Conservation (phyloP, 2,113 vertebrate genomes). For the Trematomus loennbergii region DNA sequence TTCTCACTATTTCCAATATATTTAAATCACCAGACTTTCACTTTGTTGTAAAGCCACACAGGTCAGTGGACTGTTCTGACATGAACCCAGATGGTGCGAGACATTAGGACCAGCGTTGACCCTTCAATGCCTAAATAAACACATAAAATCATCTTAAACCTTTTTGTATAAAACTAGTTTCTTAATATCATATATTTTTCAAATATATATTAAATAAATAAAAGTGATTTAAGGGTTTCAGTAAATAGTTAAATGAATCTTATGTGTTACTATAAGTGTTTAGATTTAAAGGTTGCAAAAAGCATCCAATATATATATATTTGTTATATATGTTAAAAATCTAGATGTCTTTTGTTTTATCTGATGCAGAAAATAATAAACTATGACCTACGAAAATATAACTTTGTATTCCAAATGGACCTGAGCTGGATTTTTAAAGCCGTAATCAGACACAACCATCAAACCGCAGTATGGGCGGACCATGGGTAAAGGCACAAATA, state of each 20-base stretch:
- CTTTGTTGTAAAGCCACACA: neutral
- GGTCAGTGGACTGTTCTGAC: neutral
- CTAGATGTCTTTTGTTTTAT: constrained; percentile 55
- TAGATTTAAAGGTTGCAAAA: constrained; percentile 49
- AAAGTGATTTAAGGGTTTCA: constrained; percentile 41
- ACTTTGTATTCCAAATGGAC: constrained; percentile 75
- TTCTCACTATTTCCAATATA: neutral
- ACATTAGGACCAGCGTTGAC: constrained; percentile 45
- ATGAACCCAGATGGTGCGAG: constrained; percentile 15
- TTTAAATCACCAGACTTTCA: constrained; percentile 2
- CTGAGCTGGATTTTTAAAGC: constrained; percentile 83
- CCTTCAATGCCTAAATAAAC: constrained; percentile 54
- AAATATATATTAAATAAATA: constrained; percentile 55
- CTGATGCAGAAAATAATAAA: constrained; percentile 66
- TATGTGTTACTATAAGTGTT: constrained; percentile 16
- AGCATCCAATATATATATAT: constrained; percentile 46
- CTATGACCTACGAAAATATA: constrained; percentile 77
- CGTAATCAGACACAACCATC: constrained; percentile 73
- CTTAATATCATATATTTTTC: constrained; percentile 8
- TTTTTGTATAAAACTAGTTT: constrained; percentile 43
- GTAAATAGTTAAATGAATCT: constrained; percentile 32
- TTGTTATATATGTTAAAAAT: constrained; percentile 67
- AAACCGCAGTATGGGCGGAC: constrained; percentile 51
- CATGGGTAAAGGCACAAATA: constrained; percentile 74
- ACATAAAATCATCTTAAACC: constrained; percentile 14